These are phyloP conservation scores for Acronicta alni DNA, from an alignment of 2,888 invertebrate genomes.

Conservation along the genomic window DNA sequence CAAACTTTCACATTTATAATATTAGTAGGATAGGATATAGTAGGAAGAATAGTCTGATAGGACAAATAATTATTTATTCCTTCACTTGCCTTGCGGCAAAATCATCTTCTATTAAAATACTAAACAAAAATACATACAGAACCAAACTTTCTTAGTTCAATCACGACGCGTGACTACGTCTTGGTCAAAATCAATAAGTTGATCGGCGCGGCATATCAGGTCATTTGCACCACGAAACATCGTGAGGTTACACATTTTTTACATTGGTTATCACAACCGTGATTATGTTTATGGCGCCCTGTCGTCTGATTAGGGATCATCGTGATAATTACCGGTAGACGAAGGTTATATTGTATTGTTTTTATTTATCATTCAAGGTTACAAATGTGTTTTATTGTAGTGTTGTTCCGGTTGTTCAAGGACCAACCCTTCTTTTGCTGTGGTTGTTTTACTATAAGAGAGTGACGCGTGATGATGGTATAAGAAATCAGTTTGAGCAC, in stretches of 20 bases:
- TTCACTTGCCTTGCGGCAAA: too few relatives aligned
- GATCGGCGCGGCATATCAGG: conserved; percentile 60
- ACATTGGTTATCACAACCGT: conserved; percentile 33
- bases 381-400: background rate
- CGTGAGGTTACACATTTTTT: conserved; percentile 55
- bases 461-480: background rate
- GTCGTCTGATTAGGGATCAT: conserved; percentile 32
- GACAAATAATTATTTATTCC: too few relatives aligned
- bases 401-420: background rate
- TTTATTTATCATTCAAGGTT: background rate
- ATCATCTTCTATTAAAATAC: too few relatives aligned
- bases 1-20: too few relatives aligned
- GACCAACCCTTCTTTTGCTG: background rate
- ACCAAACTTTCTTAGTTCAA: conserved; percentile 11
- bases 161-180: conserved; percentile 31
- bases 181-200: conserved; percentile 59
- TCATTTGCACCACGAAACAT: conserved; percentile 59
- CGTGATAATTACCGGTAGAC: conserved; percentile 41
- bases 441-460: background rate
- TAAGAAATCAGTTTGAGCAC: too few relatives aligned
- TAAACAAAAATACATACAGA: conserved; percentile 22
- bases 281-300: conserved; percentile 47
- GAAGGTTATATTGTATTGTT: conserved; percentile 33
- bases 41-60: too few relatives aligned
- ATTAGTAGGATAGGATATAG: too few relatives aligned